Percentiles rank a stretch among this genome's conserved stretches.
phyloP scores from a whole-genome alignment of 2,888 invertebrate species.

The Trissoscelio sp. region DNA sequence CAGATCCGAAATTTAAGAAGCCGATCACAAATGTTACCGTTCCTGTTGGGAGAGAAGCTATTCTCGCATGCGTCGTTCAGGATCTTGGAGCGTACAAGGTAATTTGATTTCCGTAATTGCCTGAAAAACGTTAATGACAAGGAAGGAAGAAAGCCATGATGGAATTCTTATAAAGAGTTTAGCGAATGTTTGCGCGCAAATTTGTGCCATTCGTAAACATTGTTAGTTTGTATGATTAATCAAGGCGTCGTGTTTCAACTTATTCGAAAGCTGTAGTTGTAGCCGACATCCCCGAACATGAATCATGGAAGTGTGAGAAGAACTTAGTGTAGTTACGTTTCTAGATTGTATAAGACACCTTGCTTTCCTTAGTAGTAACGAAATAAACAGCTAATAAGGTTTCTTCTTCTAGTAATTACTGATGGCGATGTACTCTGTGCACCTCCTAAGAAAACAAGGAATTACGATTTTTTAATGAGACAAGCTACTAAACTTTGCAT shows the following conservation, averaged over 20 bases:
- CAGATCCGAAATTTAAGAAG: slow-evolving; percentile 92
- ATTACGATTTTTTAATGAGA: slow-evolving; percentile 48
- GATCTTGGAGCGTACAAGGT: slow-evolving; percentile 94
- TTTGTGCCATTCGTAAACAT: slow-evolving; percentile 44
- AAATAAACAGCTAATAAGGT: slow-evolving; percentile 63
- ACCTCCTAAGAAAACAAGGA: slow-evolving; percentile 39
- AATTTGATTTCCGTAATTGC: slow-evolving; percentile 67
- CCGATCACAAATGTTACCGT: slow-evolving; percentile 93
- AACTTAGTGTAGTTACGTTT: slow-evolving; percentile 40
- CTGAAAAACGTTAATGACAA: slow-evolving; percentile 23
- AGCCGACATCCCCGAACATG: slow-evolving; percentile 40
- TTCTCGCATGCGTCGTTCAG: slow-evolving; percentile 92
- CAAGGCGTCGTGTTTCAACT: slow-evolving; percentile 45
- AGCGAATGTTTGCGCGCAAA: neutral
- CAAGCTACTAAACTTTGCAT: slow-evolving; percentile 33
- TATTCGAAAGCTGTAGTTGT: slow-evolving; percentile 34
- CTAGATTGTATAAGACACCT: slow-evolving; percentile 26
- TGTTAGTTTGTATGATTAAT: slow-evolving; percentile 51
- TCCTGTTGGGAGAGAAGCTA: slow-evolving; percentile 93
- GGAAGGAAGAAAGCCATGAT: slow-evolving; percentile 26
- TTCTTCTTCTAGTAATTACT: slow-evolving; percentile 54
- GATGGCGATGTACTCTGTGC: slow-evolving; percentile 22
- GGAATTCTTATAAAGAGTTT: slow-evolving; percentile 14
- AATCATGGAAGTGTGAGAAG: slow-evolving; percentile 50
- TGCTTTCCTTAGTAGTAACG: slow-evolving; percentile 33